Percentiles rank a stretch among this genome's conserved stretches.
These are phyloP conservation scores for Atta texana DNA, from an alignment of 1,140 invertebrate genomes.

Conservation along the genomic window DNA sequence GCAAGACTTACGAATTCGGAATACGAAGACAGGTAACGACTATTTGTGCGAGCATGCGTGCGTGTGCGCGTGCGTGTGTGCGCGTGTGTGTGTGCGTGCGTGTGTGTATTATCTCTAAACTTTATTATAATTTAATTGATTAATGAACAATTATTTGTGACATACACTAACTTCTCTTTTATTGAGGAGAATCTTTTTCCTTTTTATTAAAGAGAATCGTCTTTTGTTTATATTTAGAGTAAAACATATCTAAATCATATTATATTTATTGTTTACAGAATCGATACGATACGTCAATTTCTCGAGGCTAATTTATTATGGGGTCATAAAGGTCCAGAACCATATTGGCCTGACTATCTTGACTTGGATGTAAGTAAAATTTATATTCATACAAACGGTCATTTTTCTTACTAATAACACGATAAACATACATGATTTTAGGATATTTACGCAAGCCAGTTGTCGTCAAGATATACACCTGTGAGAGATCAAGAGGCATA, in stretches of 20 bases:
- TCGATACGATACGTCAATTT: slow-evolving; percentile 80
- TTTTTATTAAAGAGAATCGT: no score
- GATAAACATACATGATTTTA: slow-evolving; percentile 32
- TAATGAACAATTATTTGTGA: neutral
- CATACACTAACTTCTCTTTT: neutral
- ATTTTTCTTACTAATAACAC: neutral
- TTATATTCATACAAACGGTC: neutral
- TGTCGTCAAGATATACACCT: slow-evolving; percentile 67
- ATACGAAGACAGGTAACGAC: slow-evolving; percentile 78
- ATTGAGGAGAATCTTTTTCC: neutral
- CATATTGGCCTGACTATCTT: slow-evolving; percentile 76
- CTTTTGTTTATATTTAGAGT: neutral
- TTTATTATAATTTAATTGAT: slow-evolving; percentile 1
- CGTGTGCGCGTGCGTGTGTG: no score
- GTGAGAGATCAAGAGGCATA: slow-evolving; percentile 45
- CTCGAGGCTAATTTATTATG: slow-evolving; percentile 79
- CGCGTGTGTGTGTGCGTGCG: no score
- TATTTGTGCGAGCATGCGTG: neutral
- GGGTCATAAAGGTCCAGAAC: slow-evolving; percentile 72
- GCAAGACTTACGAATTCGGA: slow-evolving; percentile 78
- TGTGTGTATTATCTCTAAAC: neutral
- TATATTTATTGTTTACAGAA: slow-evolving; percentile 70
- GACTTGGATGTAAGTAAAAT: slow-evolving; percentile 71
- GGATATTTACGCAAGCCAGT: slow-evolving; percentile 72
- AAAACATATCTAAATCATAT: neutral